Evolutionary conservation across 2,797 vertebrate species (phyloP).

Genomic region (Ficedula albicollis): DNA sequence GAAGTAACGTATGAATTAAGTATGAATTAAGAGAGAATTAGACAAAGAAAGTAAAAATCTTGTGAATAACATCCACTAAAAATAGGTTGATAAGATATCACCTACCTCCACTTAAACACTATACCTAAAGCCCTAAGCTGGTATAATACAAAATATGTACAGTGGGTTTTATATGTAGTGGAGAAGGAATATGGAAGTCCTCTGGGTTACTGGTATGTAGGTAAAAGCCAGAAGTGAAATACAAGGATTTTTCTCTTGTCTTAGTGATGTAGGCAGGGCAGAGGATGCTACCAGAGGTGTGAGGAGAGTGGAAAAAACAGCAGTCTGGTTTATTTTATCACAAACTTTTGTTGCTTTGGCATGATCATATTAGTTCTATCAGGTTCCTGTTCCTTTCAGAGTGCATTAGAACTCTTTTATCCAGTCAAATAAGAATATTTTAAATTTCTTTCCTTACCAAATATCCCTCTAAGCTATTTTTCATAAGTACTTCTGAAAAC

Average conservation of each 20-base stretch:
- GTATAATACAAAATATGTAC: background rate
- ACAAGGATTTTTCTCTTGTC: background rate
- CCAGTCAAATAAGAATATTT: background rate
- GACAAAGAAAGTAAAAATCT: background rate
- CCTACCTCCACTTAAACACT: background rate
- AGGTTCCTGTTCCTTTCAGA: background rate
- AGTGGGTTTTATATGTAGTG: background rate
- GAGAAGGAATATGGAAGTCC: background rate
- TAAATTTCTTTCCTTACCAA: accelerated
- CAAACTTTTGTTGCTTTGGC: background rate
- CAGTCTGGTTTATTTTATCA: background rate
- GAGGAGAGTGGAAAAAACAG: background rate
- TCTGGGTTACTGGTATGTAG: background rate
- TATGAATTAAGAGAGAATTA: background rate
- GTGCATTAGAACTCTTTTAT: background rate
- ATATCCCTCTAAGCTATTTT: background rate
- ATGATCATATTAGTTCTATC: background rate
- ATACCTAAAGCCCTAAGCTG: background rate
- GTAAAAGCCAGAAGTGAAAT: background rate
- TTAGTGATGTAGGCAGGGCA: background rate
- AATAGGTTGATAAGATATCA: background rate
- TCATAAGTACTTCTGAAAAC: background rate
- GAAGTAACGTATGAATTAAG: background rate
- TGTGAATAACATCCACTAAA: background rate
- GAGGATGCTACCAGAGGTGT: background rate